phyloP scores from a whole-genome alignment of 1,140 invertebrate genomes.

The Drosophila nikananu region DNA sequence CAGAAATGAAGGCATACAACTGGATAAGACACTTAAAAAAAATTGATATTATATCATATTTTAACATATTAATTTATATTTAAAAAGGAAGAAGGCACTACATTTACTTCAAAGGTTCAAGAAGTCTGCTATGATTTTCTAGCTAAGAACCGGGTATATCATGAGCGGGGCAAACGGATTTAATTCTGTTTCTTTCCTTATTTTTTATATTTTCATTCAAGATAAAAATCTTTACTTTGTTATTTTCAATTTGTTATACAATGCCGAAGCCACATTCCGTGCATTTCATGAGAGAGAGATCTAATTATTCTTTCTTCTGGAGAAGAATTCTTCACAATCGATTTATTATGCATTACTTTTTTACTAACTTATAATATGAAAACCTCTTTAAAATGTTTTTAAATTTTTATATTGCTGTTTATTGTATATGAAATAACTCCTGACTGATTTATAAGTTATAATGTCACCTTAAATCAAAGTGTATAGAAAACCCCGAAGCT shows the following conservation, averaged over 20 bases:
- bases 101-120: neutral
- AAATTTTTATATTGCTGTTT: too few relatives aligned
- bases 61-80: neutral
- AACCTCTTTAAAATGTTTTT: neutral
- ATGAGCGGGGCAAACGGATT: neutral
- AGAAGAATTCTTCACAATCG: too few relatives aligned
- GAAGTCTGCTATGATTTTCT: neutral
- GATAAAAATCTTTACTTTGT: too few relatives aligned
- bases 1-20: conserved; percentile 23
- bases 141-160: neutral
- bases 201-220: too few relatives aligned
- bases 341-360: neutral
- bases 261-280: too few relatives aligned
- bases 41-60: neutral
- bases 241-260: too few relatives aligned
- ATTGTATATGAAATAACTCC: too few relatives aligned
- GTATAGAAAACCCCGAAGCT: conserved; percentile 1
- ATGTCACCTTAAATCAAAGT: neutral
- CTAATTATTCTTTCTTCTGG: too few relatives aligned
- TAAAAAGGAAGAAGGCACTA: neutral
- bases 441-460: too few relatives aligned
- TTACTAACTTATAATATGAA: neutral
- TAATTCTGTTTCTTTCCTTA: accelerated
- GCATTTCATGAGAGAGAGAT: too few relatives aligned
- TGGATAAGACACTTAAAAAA: conserved; percentile 16